These are phyloP conservation scores for Eupristina koningsbergeri DNA, from an alignment of 1,140 invertebrate species.

Conservation along the genomic window DNA sequence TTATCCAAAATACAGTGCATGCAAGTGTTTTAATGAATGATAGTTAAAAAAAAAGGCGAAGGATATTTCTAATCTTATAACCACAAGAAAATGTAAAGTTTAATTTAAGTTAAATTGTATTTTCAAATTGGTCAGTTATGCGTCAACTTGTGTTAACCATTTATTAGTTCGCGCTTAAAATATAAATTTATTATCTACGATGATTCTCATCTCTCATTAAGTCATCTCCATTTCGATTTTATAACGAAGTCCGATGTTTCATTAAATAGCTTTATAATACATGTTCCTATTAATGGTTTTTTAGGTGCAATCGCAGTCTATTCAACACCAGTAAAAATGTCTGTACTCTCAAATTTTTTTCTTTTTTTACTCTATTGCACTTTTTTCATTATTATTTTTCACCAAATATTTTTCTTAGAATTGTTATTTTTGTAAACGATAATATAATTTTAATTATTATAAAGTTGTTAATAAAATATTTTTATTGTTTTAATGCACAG, in stretches of 20 bases:
- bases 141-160: constrained; percentile 5
- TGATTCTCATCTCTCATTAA: constrained; percentile 7
- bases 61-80: not conserved
- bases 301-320: not conserved
- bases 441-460: not conserved
- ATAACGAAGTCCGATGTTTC: constrained; percentile 21
- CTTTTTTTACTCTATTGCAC: not conserved
- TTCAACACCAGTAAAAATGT: not conserved
- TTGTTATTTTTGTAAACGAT: not conserved
- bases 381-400: not conserved
- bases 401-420: not conserved
- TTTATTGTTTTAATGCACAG: too few species aligned
- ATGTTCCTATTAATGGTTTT: constrained; percentile 20
- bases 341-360: not conserved
- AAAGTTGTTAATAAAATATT: not conserved
- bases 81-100: not conserved
- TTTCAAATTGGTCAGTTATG: not conserved
- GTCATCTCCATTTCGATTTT: constrained; percentile 1
- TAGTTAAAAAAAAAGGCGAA: not conserved
- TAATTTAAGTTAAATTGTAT: not conserved
- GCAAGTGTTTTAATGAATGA: not conserved
- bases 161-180: not conserved
- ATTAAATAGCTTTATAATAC: constrained; percentile 24
- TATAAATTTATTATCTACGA: constrained; percentile 14
- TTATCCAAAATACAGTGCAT: not conserved